Conservation (phyloP, 1,140 invertebrate species). For the Gonatopus flavifemur region DNA sequence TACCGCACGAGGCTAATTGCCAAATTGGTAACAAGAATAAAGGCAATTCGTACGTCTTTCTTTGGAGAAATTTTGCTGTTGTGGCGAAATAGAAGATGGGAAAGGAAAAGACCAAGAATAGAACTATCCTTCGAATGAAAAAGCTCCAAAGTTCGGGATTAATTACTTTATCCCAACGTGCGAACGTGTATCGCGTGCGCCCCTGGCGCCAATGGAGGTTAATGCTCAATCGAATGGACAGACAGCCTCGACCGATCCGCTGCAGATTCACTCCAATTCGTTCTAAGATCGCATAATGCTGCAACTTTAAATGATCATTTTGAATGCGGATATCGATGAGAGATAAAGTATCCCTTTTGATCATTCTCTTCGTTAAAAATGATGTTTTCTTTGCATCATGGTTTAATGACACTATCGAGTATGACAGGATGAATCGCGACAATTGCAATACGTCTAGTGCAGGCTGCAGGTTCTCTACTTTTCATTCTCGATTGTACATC, state of each 20-base stretch:
- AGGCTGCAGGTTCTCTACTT: no score
- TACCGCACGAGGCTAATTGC: slow-evolving; percentile 39
- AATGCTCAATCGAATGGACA: slow-evolving; percentile 24
- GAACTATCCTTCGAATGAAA: slow-evolving; percentile 9
- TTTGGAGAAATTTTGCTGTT: no score
- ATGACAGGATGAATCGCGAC: no score
- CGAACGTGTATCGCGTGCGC: slow-evolving; percentile 14
- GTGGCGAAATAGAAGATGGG: slow-evolving; percentile 18
- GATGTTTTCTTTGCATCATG: no score
- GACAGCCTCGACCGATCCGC: slow-evolving; percentile 9
- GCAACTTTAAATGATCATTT: no score
- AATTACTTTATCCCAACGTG: slow-evolving; percentile 47
- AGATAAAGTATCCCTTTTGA: no score
- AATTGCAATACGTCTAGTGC: no score
- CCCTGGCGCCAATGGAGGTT: slow-evolving; percentile 27
- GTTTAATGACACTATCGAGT: no score
- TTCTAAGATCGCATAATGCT: slow-evolving; percentile 15
- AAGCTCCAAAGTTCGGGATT: slow-evolving; percentile 29
- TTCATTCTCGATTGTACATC: slow-evolving; percentile 23
- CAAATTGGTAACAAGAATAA: slow-evolving; percentile 37
- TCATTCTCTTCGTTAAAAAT: no score
- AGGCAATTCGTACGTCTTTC: no score
- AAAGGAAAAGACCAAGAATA: slow-evolving; percentile 9
- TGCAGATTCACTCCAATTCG: no score
- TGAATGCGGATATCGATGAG: no score